phyloP scores from a whole-genome alignment of 2,797 vertebrate genomes.

The Petrocephalus schoutedeni region DNA sequence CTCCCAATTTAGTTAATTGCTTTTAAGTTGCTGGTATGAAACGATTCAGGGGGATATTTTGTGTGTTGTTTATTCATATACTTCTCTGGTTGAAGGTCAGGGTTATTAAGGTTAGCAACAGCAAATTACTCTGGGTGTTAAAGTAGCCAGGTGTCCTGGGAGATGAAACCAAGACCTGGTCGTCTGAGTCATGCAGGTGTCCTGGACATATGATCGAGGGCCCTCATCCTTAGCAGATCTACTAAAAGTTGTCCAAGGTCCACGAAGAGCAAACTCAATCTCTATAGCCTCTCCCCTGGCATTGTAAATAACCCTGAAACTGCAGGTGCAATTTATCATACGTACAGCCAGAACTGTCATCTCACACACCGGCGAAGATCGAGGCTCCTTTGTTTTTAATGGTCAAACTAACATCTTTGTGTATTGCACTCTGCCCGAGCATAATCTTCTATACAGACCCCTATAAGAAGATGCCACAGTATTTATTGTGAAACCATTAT shows the following conservation, averaged over 20 bases:
- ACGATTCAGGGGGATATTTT: background rate
- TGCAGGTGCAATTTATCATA: constrained; percentile 15
- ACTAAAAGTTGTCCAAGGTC: constrained; percentile 34
- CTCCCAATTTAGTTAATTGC: background rate
- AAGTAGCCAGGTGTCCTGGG: background rate
- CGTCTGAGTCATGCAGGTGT: background rate
- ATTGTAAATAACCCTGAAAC: constrained; percentile 44
- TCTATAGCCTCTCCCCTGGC: constrained; percentile 44
- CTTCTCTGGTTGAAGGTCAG: background rate
- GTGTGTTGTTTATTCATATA: background rate
- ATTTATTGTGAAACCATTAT: background rate
- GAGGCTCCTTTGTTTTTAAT: background rate
- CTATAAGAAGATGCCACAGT: background rate
- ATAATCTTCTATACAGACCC: background rate
- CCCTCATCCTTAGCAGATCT: constrained; percentile 39
- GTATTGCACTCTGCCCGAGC: background rate
- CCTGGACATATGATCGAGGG: constrained; percentile 32
- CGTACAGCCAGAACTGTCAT: background rate
- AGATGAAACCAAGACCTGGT: background rate
- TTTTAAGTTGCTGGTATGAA: background rate
- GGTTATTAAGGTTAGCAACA: background rate
- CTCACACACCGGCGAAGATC: background rate
- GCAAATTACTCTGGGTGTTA: background rate
- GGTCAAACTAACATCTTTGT: background rate
- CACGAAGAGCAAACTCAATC: constrained; percentile 36